Conservation (phyloP, 2,113 vertebrate species). For the Hippopotamus amphibius region DNA sequence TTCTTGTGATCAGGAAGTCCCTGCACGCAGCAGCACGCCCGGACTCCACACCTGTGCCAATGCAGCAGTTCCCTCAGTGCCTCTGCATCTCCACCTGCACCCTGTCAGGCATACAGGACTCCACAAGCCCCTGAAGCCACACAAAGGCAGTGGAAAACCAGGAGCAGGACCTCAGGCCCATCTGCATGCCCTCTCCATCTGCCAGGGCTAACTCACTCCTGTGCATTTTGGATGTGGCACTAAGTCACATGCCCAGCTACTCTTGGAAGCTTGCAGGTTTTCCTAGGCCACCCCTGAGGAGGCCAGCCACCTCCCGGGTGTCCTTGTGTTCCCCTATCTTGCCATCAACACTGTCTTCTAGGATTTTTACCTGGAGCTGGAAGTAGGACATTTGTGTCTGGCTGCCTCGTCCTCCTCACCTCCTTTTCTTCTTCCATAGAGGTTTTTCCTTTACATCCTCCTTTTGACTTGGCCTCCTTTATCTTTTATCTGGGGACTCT, state of each 20-base stretch:
- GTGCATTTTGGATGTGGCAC: too few species aligned
- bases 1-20: background rate
- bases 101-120: background rate
- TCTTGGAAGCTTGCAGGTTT: background rate
- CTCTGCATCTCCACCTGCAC: background rate
- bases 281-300: background rate
- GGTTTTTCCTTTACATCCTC: background rate
- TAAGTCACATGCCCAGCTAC: background rate
- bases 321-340: accelerated
- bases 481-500: background rate
- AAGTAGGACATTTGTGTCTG: background rate
- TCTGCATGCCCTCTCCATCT: background rate
- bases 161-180: background rate
- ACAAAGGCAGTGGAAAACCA: background rate
- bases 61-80: background rate
- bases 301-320: background rate
- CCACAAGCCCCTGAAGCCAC: background rate
- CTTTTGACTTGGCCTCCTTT: background rate
- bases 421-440: background rate
- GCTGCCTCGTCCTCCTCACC: background rate
- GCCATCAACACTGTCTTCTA: background rate
- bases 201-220: background rate
- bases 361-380: background rate
- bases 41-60: background rate
- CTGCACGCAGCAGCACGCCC: background rate